A percentile compares a stretch with the other conserved stretches of the same genome.
These are phyloP conservation scores for Zaprionus tsacasi DNA, from an alignment of 1,140 invertebrate species.

Conservation along the genomic window DNA sequence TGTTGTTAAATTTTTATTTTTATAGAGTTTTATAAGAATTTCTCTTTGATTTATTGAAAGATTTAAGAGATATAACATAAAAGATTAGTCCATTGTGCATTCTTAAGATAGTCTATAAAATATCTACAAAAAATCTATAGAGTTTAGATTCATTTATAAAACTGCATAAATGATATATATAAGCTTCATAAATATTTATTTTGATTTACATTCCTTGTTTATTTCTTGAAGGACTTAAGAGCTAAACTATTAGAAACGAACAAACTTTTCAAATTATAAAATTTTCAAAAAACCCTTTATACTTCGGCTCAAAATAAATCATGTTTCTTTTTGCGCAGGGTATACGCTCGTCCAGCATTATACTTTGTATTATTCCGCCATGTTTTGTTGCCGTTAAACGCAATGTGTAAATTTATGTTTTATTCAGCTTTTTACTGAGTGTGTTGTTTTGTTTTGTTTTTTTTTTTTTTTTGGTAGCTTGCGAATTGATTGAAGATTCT, in stretches of 20 bases:
- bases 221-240: no score
- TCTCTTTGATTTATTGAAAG: no score
- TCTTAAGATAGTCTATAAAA: no score
- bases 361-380: constrained; percentile 7
- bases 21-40: no score
- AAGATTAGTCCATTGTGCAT: no score
- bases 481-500: constrained; percentile 56
- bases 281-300: neutral
- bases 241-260: neutral
- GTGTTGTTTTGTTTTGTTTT: neutral
- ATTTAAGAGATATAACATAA: no score
- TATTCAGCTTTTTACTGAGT: constrained; percentile 3
- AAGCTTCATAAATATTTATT: no score
- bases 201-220: neutral
- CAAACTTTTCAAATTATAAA: neutral
- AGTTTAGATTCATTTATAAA: no score
- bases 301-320: neutral
- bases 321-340: neutral
- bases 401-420: constrained; percentile 32
- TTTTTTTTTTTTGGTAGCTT: constrained; percentile 5
- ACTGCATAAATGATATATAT: no score
- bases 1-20: no score
- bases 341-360: neutral
- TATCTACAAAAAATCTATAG: no score
- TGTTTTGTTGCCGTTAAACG: constrained; percentile 7